phyloP scores from a whole-genome alignment of 2,888 invertebrate genomes.

The Erebia palarica region DNA sequence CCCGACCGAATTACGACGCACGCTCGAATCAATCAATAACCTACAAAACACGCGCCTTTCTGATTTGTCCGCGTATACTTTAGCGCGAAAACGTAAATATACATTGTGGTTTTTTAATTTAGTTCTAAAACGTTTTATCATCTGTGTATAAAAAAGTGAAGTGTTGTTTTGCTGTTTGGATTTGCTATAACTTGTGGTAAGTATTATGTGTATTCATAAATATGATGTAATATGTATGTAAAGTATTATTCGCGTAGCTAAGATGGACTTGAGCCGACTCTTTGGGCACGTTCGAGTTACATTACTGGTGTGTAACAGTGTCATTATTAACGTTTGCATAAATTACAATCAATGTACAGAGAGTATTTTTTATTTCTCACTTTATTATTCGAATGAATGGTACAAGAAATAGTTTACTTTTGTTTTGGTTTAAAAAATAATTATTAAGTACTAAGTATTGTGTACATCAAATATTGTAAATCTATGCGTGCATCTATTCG shows the following conservation, averaged over 20 bases:
- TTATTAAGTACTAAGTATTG: too few relatives aligned
- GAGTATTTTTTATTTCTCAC: not conserved
- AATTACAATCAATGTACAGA: constrained; percentile 3
- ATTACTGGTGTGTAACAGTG: not conserved
- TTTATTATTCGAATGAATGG: not conserved
- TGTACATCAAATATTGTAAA: too few relatives aligned
- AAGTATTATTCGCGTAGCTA: constrained; percentile 8
- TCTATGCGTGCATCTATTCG: too few relatives aligned
- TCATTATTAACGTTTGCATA: not conserved
- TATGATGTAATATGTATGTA: constrained; percentile 37
- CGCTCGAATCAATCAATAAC: constrained; percentile 5
- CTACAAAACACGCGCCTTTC: constrained; percentile 10
- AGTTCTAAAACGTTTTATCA: not conserved
- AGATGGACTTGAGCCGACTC: not conserved
- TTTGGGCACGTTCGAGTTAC: not conserved
- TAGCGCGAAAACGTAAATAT: constrained; percentile 32
- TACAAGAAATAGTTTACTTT: not conserved
- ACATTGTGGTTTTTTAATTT: not conserved
- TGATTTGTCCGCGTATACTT: constrained; percentile 28
- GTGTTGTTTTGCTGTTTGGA: constrained; percentile 37
- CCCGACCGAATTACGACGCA: constrained; percentile 37
- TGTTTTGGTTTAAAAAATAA: not conserved
- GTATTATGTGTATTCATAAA: constrained; percentile 30
- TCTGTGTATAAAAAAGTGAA: constrained; percentile 23
- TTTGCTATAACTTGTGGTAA: constrained; percentile 34